phyloP scores from a whole-genome alignment of 2,888 invertebrate species.

The Odontocerum albicorne region DNA sequence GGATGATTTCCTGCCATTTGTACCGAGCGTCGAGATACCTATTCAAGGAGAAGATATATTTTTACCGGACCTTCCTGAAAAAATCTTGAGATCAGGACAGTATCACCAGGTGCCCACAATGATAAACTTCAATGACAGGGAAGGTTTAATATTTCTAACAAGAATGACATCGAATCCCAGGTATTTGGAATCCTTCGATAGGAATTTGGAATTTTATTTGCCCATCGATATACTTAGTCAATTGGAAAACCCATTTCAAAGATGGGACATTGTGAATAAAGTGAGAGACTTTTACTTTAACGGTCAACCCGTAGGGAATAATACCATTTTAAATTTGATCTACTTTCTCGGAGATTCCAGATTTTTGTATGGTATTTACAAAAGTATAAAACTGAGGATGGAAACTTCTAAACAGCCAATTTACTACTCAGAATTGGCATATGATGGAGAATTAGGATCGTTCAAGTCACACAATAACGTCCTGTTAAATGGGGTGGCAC shows the following conservation, averaged over 20 bases:
- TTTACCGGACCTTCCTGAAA: conserved; percentile 47
- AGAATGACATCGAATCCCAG: not conserved
- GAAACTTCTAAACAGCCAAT: conserved; percentile 12
- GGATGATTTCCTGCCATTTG: conserved; percentile 40
- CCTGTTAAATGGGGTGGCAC: conserved; percentile 56
- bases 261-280: not conserved
- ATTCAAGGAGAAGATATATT: conserved; percentile 46
- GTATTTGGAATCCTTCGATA: conserved; percentile 4
- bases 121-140: conserved; percentile 18
- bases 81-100: conserved; percentile 39
- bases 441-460: conserved; percentile 41
- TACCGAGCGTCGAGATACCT: conserved; percentile 49
- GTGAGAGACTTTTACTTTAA: conserved; percentile 17
- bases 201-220: conserved; percentile 8
- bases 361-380: conserved; percentile 13
- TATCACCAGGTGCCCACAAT: conserved; percentile 15
- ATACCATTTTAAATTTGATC: not conserved
- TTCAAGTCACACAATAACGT: conserved; percentile 49
- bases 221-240: conserved; percentile 4
- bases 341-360: conserved; percentile 10
- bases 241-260: not conserved
- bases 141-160: conserved; percentile 10
- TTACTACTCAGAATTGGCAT: conserved; percentile 18
- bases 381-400: conserved; percentile 10
- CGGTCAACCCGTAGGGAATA: conserved; percentile 3